phyloP scores from a whole-genome alignment of 2,797 vertebrate species.

The Gymnothorax reevesii region DNA sequence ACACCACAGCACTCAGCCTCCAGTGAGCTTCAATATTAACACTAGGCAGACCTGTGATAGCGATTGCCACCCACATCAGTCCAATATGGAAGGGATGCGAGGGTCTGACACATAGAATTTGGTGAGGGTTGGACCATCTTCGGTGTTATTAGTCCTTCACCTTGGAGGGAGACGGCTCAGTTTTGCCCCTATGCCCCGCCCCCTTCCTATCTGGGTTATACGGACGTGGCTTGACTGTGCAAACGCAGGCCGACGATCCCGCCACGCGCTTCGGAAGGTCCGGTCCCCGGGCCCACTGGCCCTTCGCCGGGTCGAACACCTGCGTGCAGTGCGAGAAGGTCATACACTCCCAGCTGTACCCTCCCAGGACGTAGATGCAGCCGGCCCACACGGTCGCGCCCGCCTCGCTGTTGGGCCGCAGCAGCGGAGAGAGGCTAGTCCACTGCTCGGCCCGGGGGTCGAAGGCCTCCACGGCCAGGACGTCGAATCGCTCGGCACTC shows the following conservation, averaged over 20 bases:
- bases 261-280: conserved; percentile 87
- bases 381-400: conserved; percentile 83
- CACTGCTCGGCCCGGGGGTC: conserved; percentile 86
- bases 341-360: conserved; percentile 93
- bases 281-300: conserved; percentile 79
- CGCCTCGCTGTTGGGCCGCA: conserved; percentile 89
- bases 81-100: not conserved
- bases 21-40: not conserved
- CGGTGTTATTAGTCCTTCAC: conserved; percentile 36
- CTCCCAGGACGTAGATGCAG: conserved; percentile 88
- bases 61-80: not conserved
- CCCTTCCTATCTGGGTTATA: conserved; percentile 70
- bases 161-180: conserved; percentile 43
- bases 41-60: not conserved
- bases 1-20: not conserved
- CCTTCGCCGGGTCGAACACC: conserved; percentile 81
- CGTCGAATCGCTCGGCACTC: conserved; percentile 89
- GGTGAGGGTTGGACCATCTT: too few relatives aligned
- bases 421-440: conserved; percentile 79
- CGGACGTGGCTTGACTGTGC: conserved; percentile 70
- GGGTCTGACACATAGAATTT: not conserved
- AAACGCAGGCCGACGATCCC: conserved; percentile 88
- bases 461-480: conserved; percentile 87
- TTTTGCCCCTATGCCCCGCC: conserved; percentile 48
- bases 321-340: conserved; percentile 87